Conservation (phyloP, 2,113 vertebrate genomes). For the Melanerpes formicivorus region DNA sequence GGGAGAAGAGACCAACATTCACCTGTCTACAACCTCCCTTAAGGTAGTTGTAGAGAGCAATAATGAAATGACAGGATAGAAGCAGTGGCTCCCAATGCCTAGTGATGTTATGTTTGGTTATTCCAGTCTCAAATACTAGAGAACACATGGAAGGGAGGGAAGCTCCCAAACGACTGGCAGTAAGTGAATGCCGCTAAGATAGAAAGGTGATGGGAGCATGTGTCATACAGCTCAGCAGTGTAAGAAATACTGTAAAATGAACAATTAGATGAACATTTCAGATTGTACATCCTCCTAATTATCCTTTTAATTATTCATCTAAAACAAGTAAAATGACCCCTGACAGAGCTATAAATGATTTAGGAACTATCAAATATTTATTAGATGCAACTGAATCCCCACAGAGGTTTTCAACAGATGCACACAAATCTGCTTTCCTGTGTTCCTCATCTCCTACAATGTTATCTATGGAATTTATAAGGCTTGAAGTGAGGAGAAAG, state of each 20-base stretch:
- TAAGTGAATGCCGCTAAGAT: background rate
- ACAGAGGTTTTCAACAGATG: constrained; percentile 72
- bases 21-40: too few species aligned
- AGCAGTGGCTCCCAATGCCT: background rate
- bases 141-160: background rate
- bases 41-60: too few species aligned
- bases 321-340: constrained; percentile 91
- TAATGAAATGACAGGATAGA: background rate
- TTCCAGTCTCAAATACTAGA: background rate
- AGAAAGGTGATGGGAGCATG: constrained; percentile 13
- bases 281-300: constrained; percentile 81
- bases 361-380: constrained; percentile 85
- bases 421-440: constrained; percentile 37
- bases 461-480: constrained; percentile 41
- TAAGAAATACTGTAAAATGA: constrained; percentile 76
- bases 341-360: constrained; percentile 88
- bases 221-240: constrained; percentile 22
- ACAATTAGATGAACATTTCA: constrained; percentile 83
- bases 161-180: background rate
- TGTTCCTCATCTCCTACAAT: constrained; percentile 10
- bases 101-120: background rate
- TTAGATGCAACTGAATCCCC: constrained; percentile 79
- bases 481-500: too few species aligned
- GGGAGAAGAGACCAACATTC: too few species aligned
- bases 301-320: constrained; percentile 90